These are phyloP conservation scores for Lerista edwardsae DNA, from an alignment of 2,797 vertebrate species.

Conservation along the genomic window DNA sequence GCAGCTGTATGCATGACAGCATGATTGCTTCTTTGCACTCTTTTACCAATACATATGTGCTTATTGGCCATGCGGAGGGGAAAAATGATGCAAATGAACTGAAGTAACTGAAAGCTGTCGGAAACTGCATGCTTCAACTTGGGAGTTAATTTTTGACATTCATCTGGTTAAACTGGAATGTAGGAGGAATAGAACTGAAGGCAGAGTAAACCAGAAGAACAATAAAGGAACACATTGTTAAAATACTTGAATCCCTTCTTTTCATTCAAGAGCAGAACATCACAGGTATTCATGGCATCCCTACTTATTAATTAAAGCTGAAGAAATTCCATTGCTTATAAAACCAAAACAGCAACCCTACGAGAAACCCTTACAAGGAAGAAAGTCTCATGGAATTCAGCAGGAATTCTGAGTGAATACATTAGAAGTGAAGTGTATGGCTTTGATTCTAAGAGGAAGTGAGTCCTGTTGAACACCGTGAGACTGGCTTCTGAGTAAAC, in stretches of 20 bases:
- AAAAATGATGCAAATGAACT: neutral
- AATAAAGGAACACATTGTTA: neutral
- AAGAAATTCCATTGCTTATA: no score
- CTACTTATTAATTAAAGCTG: neutral
- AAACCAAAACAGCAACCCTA: neutral
- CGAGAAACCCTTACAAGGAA: no score
- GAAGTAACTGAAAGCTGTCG: neutral
- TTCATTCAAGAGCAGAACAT: neutral
- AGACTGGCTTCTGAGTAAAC: neutral
- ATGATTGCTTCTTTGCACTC: neutral
- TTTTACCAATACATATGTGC: neutral
- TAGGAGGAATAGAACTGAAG: neutral
- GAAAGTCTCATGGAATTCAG: neutral
- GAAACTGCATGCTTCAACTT: neutral
- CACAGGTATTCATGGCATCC: neutral
- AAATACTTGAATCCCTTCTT: neutral
- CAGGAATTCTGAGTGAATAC: neutral
- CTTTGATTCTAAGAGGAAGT: neutral
- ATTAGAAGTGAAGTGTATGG: neutral
- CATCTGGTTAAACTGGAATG: no score
- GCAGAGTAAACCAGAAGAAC: neutral
- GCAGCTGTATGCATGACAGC: no score
- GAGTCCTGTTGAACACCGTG: neutral
- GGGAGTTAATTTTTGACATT: neutral
- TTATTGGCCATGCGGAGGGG: neutral